Percentiles rank a stretch among this genome's conserved stretches.
Evolutionary conservation across 2,888 invertebrate genomes (phyloP).

Genomic region (Globia sparganii): DNA sequence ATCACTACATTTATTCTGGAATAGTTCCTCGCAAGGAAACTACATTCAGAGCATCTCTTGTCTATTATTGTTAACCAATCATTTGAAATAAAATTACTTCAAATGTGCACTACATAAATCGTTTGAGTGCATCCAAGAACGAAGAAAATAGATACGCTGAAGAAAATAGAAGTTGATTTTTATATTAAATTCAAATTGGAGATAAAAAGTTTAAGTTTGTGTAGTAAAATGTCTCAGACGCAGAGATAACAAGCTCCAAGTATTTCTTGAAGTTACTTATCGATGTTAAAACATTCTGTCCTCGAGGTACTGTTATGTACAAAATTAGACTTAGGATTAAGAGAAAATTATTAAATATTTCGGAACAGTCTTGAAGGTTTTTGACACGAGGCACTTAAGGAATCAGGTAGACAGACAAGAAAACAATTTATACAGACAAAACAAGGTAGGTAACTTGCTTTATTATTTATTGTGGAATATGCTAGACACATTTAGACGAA

Average conservation of each 20-base stretch:
- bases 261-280: conserved; percentile 48
- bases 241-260: conserved; percentile 60
- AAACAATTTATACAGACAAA: neutral
- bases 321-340: neutral
- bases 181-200: conserved; percentile 62
- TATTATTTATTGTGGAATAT: neutral
- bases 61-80: conserved; percentile 30
- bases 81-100: conserved; percentile 50
- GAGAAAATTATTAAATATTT: neutral
- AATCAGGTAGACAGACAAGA: neutral
- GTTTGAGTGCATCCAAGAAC: conserved; percentile 49
- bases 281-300: conserved; percentile 34
- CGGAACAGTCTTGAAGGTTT: too few species aligned
- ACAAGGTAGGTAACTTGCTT: neutral
- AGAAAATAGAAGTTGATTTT: conserved; percentile 51
- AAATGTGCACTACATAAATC: conserved; percentile 41
- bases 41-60: conserved; percentile 28
- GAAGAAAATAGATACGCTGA: conserved; percentile 18
- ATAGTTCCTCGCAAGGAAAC: conserved; percentile 21
- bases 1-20: conserved; percentile 40
- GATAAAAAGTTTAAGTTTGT: conserved; percentile 58
- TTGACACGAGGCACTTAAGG: neutral
- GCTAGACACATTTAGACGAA: neutral
- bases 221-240: conserved; percentile 52
- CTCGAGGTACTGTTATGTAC: neutral